phyloP scores from a whole-genome alignment of 2,113 vertebrate species.

The Hiodon tergisus region DNA sequence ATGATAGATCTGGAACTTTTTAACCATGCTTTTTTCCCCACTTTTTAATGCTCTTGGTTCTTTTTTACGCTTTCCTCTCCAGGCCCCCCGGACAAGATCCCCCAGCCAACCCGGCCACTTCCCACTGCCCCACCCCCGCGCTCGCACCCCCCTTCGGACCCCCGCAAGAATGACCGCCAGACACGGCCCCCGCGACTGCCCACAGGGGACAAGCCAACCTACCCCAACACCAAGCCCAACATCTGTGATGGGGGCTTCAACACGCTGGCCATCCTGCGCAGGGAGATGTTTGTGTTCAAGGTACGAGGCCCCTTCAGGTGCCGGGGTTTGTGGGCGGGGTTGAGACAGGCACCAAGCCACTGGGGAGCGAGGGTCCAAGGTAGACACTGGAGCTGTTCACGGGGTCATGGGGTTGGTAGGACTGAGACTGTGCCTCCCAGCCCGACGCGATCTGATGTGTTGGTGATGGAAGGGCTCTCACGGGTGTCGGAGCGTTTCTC shows the following conservation, averaged over 20 bases:
- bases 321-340: too few species aligned
- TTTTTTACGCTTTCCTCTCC: conserved; percentile 39
- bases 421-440: too few species aligned
- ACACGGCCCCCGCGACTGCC: conserved; percentile 85
- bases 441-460: too few species aligned
- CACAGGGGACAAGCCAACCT: conserved; percentile 79
- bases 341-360: neutral
- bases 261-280: conserved; percentile 90
- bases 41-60: neutral
- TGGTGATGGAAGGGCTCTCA: too few species aligned
- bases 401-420: too few species aligned
- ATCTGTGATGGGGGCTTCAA: conserved; percentile 99
- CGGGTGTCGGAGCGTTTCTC: too few species aligned
- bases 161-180: conserved; percentile 83
- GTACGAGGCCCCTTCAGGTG: conserved; percentile 50
- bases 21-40: neutral
- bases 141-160: conserved; percentile 80
- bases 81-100: conserved; percentile 94
- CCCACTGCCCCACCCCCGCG: conserved; percentile 89
- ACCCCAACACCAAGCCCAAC: conserved; percentile 90
- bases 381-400: too few species aligned
- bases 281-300: conserved; percentile 99
- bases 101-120: conserved; percentile 86
- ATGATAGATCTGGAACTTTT: too few species aligned
- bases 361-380: too few species aligned